Base-by-base conservation (phyloP, 2,888 invertebrate species). In the Neoaliturus tenellus region DNA sequence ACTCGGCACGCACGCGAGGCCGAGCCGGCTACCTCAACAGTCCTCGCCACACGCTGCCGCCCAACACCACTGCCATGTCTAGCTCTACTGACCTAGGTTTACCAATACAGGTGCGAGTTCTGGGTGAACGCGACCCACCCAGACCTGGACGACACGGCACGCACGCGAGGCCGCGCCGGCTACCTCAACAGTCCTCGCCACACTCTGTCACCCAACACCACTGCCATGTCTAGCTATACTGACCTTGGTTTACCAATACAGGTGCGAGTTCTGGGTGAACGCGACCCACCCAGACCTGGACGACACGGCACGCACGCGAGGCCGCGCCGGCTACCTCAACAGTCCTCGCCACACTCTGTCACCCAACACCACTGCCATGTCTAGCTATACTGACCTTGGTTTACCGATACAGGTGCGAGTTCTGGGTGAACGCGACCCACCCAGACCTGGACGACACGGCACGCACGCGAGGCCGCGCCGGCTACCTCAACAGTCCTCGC, bases 311-410 rank as follows among this genome's bases (percentile, higher is more conserved):
- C 85, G 87, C 48, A 93, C 91, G 83, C 91, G 91, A 89, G 95
- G 94, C 69, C 92, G 96, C 51, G 94, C 94, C 88, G 97, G 97
- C 2, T 92, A 93, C 28, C 91, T 97, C 80, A 92, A 95, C 71
- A 96, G 96, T 86, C 97, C 97, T 0, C 92, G 95, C 78, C 97
- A 97, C 91, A 96, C 97, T 71, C 92, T 97, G 88, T 96, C 97
- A 23, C 96, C 96, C 0, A 95, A 96, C 89, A 96, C 97, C 83
- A 96, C 96, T 67, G 97, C 90, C 93, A 95, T 85, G 94, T 97
- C 83, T 97, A 97, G 97, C 92, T 97, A 87, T 97, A 96, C 90
- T 97, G n/a, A n/a, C n/a, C n/a, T n/a, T n/a, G n/a, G n/a, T n/a
- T n/a, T n/a, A n/a, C n/a, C n/a, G n/a, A n/a, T n/a, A n/a, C 87